Evolutionary conservation across 2,797 vertebrate genomes (phyloP).

Genomic region (Heteromormyrus szaboi): DNA sequence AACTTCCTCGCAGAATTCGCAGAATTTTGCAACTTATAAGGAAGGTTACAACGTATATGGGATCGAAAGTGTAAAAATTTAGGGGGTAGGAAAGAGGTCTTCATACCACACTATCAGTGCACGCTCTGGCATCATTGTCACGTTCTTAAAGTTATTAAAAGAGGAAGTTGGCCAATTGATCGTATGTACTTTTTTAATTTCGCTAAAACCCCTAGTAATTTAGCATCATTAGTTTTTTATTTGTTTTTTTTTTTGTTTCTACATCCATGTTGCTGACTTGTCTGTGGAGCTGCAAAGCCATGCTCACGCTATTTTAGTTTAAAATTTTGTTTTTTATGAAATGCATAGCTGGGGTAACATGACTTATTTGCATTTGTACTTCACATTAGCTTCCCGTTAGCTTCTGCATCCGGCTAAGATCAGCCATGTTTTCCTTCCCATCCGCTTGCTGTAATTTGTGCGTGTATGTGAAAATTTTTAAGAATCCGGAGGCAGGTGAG

Average conservation of each 20-base stretch:
- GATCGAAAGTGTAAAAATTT: constrained; percentile 99
- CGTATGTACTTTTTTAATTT: constrained; percentile 76
- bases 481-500: neutral
- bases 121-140: constrained; percentile 78
- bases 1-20: constrained; percentile 99
- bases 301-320: neutral
- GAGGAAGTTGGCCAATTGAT: constrained; percentile 79
- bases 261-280: constrained; percentile 69
- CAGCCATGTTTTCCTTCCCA: neutral
- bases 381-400: constrained; percentile 11
- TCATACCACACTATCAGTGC: constrained; percentile 70
- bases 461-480: neutral
- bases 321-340: neutral
- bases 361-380: constrained; percentile 13
- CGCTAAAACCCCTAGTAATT: constrained; percentile 28
- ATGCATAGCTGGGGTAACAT: neutral
- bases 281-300: constrained; percentile 26
- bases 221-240: constrained; percentile 56
- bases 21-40: constrained; percentile 99
- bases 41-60: constrained; percentile 99
- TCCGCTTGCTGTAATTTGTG: constrained; percentile 14
- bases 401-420: neutral
- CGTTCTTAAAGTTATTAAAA: constrained; percentile 81
- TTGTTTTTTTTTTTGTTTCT: constrained; percentile 61
- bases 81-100: constrained; percentile 99